Base-by-base conservation (phyloP, 2,113 vertebrate genomes). In the Scatophagus argus region DNA sequence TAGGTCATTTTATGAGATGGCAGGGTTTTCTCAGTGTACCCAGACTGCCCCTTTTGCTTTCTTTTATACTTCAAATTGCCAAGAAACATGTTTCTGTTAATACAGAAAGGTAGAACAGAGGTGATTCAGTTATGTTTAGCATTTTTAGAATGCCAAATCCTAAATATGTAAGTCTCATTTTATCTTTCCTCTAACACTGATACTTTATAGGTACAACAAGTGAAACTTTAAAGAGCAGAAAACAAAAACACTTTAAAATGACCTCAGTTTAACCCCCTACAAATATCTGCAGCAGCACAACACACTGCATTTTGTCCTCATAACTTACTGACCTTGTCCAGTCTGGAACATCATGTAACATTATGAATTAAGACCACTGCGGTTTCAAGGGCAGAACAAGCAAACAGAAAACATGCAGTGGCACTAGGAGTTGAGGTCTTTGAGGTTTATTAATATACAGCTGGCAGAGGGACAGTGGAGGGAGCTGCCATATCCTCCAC, bases 361-460 rank as follows among this genome's bases (percentile, higher is more conserved):
- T 79, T 71, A 79, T 74, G 56, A 90, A 85, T 84, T 72, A 74
- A 82, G 58, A 69, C 58, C 32, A 27, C 19, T 2, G 70, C 34
- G 29, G 63, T 73, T 81, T 81, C 85, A 91, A 91, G 85, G 84
- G 51, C 75, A 85, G 44, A 79, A 59, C 32, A 56, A 70, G 60
- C 61, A 83, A 83, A 82, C 39, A 32, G 32, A 25, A 61, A 83
- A 74, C 66, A 67, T 5, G 38, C 0, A 70, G 63, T 16, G 25
- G 47, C 12, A 12, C 39, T 25, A 36, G 0, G n/a, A 71, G n/a
- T 49, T 39, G 27, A 71, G 32, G 66, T 62, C 44, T 74, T 36
- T 75, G 65, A 83, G 65, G 51, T 83, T 86, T 82, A 83, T 81
- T 86, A 69, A 82, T 74, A 82, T 80, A 77, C 38, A 75, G 66